Conservation (phyloP, 2,888 invertebrate genomes). For the Drosophila phalerata region DNA sequence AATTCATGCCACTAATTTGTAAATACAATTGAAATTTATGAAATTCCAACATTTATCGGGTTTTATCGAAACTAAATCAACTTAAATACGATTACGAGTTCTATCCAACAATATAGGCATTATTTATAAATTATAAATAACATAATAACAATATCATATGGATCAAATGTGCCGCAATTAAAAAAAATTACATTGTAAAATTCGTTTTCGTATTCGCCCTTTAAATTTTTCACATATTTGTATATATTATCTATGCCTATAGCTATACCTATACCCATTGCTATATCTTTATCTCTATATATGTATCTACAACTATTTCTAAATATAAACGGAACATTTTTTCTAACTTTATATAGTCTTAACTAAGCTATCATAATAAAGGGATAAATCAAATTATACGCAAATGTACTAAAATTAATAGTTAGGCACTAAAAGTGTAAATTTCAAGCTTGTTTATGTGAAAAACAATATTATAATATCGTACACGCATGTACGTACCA, state of each 20-base stretch:
- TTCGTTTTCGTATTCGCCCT: constrained; percentile 28
- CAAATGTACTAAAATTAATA: constrained; percentile 70
- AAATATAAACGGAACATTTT: constrained; percentile 32
- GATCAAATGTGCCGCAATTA: constrained; percentile 32
- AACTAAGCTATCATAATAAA: constrained; percentile 45
- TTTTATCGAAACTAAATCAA: constrained; percentile 33
- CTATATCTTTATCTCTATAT: constrained; percentile 24
- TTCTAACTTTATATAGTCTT: constrained; percentile 49
- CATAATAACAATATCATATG: constrained; percentile 24
- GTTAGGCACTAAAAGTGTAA: constrained; percentile 73
- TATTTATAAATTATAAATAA: constrained; percentile 39
- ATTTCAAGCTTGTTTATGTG: constrained; percentile 50
- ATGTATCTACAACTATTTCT: constrained; percentile 15
- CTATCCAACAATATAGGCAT: constrained; percentile 26
- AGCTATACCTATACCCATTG: constrained; percentile 20
- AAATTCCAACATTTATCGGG: constrained; percentile 39
- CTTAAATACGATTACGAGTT: constrained; percentile 15
- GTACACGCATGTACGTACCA: constrained; percentile 22
- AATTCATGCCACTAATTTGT: constrained; percentile 34
- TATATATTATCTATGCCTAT: constrained; percentile 30
- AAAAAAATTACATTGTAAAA: constrained; percentile 5
- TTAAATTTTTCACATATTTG: constrained; percentile 38
- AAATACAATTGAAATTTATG: constrained; percentile 28
- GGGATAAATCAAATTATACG: constrained; percentile 61
- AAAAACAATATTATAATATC: constrained; percentile 29